phyloP scores from a whole-genome alignment of 1,140 invertebrate species.

The Trichonephila inaurata region DNA sequence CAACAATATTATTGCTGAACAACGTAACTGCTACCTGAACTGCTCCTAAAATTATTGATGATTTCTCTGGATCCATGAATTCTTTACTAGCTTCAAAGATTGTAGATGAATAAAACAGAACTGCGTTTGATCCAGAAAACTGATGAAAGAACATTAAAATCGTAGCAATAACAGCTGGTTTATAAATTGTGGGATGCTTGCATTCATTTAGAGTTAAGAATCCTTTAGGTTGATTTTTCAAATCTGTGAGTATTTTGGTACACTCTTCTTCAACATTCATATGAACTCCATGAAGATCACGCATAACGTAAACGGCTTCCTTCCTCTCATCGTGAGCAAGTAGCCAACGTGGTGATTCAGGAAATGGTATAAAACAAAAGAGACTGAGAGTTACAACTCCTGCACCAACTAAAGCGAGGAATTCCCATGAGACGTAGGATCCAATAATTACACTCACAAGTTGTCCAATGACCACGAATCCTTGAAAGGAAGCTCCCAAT shows the following conservation, averaged over 20 bases:
- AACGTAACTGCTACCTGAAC: constrained; percentile 95
- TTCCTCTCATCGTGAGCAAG: constrained; percentile 2
- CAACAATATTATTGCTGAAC: constrained; percentile 90
- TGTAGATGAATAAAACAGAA: constrained; percentile 93
- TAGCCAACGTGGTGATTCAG: constrained; percentile 35
- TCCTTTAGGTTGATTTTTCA: constrained; percentile 71
- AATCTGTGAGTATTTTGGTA: constrained; percentile 38
- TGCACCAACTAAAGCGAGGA: constrained; percentile 32
- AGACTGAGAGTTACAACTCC: background rate
- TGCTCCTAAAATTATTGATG: constrained; percentile 91
- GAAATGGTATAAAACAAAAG: background rate
- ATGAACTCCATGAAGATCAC: constrained; percentile 30
- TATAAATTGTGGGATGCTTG: constrained; percentile 86
- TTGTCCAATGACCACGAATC: constrained; percentile 31
- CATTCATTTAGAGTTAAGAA: constrained; percentile 83
- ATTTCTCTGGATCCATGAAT: constrained; percentile 84
- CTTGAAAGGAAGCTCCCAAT: constrained; percentile 46
- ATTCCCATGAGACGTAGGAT: constrained; percentile 15
- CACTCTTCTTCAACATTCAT: constrained; percentile 49
- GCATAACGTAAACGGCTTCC: background rate
- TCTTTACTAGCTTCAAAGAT: constrained; percentile 89
- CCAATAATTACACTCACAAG: constrained; percentile 44
- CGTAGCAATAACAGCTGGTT: constrained; percentile 89
- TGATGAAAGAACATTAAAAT: constrained; percentile 97
- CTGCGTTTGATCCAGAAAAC: constrained; percentile 94